phyloP scores from a whole-genome alignment of 2,797 vertebrate genomes.

The Heterohyrax brucei region DNA sequence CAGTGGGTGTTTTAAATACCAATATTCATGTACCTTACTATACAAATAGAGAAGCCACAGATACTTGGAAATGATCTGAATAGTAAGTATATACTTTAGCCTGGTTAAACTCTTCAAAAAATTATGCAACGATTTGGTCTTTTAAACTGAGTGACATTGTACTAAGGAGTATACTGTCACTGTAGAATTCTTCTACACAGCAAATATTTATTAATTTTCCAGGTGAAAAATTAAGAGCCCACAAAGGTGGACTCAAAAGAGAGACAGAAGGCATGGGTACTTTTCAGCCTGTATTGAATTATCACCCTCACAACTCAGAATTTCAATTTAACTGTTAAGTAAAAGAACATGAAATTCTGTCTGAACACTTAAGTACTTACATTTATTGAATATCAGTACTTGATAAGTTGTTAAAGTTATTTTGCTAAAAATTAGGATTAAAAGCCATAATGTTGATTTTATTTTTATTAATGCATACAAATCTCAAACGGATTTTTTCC shows the following conservation, averaged over 20 bases:
- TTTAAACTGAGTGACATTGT: constrained; percentile 36
- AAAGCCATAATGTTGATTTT: constrained; percentile 49
- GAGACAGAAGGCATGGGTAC: neutral
- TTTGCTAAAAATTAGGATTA: constrained; percentile 35
- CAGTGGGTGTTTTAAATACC: constrained; percentile 10
- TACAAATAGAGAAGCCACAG: neutral
- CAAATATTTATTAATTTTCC: constrained; percentile 25
- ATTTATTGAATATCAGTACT: constrained; percentile 60
- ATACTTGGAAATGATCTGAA: constrained; percentile 32
- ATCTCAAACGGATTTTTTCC: constrained; percentile 55
- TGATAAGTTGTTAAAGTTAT: constrained; percentile 48
- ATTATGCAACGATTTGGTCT: neutral
- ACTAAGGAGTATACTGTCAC: neutral
- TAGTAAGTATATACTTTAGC: neutral
- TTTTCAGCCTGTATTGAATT: constrained; percentile 26
- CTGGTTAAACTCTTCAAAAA: constrained; percentile 52
- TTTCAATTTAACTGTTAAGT: constrained; percentile 58
- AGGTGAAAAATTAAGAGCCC: constrained; percentile 50
- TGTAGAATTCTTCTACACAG: constrained; percentile 5
- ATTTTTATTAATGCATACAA: constrained; percentile 51
- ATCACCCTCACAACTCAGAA: constrained; percentile 57
- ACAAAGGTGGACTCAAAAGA: constrained; percentile 35
- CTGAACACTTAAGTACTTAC: constrained; percentile 42
- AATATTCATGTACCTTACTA: neutral
- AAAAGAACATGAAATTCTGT: constrained; percentile 58